Conservation (phyloP, 1,140 invertebrate species). For the Lepidurus arcticus region DNA sequence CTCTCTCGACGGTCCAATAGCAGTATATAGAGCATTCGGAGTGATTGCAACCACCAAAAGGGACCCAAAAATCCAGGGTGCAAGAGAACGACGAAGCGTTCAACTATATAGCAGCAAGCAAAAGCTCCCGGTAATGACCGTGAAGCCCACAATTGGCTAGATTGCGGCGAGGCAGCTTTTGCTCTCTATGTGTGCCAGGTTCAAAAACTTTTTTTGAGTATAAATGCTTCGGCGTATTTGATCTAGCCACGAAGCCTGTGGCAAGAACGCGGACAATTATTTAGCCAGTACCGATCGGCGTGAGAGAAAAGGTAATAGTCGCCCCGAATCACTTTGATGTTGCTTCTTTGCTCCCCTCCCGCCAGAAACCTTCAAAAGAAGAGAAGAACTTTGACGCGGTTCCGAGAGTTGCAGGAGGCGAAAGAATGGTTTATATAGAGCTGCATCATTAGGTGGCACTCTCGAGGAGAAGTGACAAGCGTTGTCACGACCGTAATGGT, state of each 20-base stretch:
- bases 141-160: slow-evolving; percentile 21
- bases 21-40: not conserved
- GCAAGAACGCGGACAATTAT: not conserved
- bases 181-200: not conserved
- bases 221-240: slow-evolving; percentile 1
- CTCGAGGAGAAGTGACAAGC: slow-evolving; percentile 12
- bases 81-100: not conserved
- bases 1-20: not conserved
- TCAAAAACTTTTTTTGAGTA: not conserved
- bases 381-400: not conserved
- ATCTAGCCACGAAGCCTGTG: not conserved
- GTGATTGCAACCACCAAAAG: not conserved
- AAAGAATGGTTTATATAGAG: not conserved
- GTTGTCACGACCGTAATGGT: slow-evolving; percentile 14
- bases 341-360: too few relatives aligned
- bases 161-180: not conserved
- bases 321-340: not conserved
- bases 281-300: not conserved
- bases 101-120: not conserved
- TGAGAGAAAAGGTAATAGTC: not conserved
- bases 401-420: not conserved
- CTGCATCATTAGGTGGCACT: slow-evolving; percentile 11
- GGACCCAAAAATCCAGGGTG: slow-evolving; percentile 7
- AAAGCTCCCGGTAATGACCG: not conserved
- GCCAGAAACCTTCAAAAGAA: not conserved